Base-by-base conservation (phyloP, 2,888 invertebrate species). In the Cerceris ruficornis region DNA sequence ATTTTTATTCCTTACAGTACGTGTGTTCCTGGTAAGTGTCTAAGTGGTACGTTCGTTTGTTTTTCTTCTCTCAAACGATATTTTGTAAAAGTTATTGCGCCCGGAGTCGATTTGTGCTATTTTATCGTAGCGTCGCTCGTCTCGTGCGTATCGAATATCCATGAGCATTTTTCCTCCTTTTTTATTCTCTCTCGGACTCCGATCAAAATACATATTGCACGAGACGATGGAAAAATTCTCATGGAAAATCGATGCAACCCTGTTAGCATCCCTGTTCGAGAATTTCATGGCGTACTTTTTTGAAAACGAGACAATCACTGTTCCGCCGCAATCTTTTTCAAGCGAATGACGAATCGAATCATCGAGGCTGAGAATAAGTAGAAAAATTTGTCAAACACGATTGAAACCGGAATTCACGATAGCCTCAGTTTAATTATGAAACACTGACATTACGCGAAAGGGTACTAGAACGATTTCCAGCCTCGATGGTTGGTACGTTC, bases 1-100 rank as follows among this genome's bases (percentile, higher is more conserved):
- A 73, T 73, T 76, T 75, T 80, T 39, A 71, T 77, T 49, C 78
- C 81, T 84, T 86, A 88, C 86, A 87, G 73, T 86, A 84, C 81
- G 76, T 80, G 80, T 77, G 80, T 81, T 77, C 77, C 80, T 84
- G 78, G 76, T 86, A 80, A 82, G 74, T 80, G 80, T 80, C 81
- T 80, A 83, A 82, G 73, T 82, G 78, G 77, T 81, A 80, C 84
- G 81, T 79, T 81, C 74, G 66, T 72, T 76, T 72, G 68, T 65
- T 80, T 76, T 77, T 70, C 68, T 77, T 65, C 55, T 67, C 70
- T 71, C 61, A 58, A 69, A 80, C 69, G 68, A 68, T 69, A 74
- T 28, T 28, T 28, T 76, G 72, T 66, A 72, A 81, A 77, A 76
- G 55, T 75, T 67, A 60, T 75, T 58, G 65, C 66, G 69, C 72